Conservation (phyloP, 1,140 invertebrate genomes). For the Drosophila miranda region DNA sequence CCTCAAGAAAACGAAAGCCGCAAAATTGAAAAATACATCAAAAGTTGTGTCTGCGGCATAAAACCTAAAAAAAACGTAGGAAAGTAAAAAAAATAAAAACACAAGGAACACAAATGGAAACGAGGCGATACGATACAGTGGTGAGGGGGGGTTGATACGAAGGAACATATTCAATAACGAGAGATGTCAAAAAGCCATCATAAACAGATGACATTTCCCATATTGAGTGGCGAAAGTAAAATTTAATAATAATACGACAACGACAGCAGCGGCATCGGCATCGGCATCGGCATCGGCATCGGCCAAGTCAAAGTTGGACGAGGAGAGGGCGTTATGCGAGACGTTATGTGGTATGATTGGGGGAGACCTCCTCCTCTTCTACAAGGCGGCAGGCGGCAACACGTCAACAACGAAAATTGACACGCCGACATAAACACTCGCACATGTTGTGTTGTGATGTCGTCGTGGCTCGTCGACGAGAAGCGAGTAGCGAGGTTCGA, state of each 20-base stretch:
- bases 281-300: slow-evolving; percentile 12
- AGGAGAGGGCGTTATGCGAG: slow-evolving; percentile 30
- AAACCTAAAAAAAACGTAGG: slow-evolving; percentile 1
- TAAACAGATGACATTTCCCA: slow-evolving; percentile 81
- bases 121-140: slow-evolving; percentile 12
- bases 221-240: slow-evolving; percentile 81
- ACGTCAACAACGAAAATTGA: slow-evolving; percentile 79
- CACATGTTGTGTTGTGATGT: slow-evolving; percentile 49
- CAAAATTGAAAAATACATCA: slow-evolving; percentile 76
- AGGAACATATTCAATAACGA: slow-evolving; percentile 76
- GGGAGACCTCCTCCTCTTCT: slow-evolving; percentile 13
- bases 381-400: slow-evolving; percentile 48
- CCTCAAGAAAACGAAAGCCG: slow-evolving; percentile 43
- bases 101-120: slow-evolving; percentile 37
- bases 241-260: slow-evolving; percentile 75
- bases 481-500: slow-evolving; percentile 11
- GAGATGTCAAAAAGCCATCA: slow-evolving; percentile 80
- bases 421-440: slow-evolving; percentile 78
- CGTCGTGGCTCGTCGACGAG: not conserved
- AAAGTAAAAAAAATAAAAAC: not conserved
- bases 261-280: slow-evolving; percentile 30
- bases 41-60: slow-evolving; percentile 60
- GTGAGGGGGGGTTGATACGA: not conserved
- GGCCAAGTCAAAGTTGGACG: slow-evolving; percentile 55
- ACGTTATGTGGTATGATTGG: slow-evolving; percentile 22